Conservation (phyloP, 2,888 invertebrate genomes). For the Eulithis testata region DNA sequence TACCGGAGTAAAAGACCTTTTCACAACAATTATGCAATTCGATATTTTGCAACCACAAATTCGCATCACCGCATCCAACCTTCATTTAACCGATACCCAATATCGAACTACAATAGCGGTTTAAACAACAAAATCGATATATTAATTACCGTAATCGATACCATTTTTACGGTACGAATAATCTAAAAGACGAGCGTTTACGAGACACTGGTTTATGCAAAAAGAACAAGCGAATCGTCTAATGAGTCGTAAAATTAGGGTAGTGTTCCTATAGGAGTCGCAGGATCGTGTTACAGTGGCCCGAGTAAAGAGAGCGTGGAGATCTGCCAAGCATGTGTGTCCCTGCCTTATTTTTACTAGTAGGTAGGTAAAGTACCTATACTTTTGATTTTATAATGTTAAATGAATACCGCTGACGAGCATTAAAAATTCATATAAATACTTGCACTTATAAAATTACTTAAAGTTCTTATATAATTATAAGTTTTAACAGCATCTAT, state of each 20-base stretch:
- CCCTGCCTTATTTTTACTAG: no score
- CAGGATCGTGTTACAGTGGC: slow-evolving; percentile 65
- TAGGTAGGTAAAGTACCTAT: no score
- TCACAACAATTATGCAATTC: slow-evolving; percentile 39
- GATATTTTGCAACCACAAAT: slow-evolving; percentile 35
- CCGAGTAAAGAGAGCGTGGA: slow-evolving; percentile 46
- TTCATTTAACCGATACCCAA: slow-evolving; percentile 39
- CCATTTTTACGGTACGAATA: slow-evolving; percentile 60
- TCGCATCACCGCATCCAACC: slow-evolving; percentile 22
- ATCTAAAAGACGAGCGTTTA: slow-evolving; percentile 59
- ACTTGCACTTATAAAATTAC: no score
- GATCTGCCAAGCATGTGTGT: no score
- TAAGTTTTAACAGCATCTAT: no score
- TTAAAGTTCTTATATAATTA: no score
- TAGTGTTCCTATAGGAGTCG: slow-evolving; percentile 58
- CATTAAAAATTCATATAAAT: no score
- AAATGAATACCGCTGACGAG: no score
- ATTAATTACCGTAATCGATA: slow-evolving; percentile 67
- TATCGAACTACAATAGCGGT: slow-evolving; percentile 38
- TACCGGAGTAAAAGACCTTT: slow-evolving; percentile 21
- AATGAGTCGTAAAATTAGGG: slow-evolving; percentile 83
- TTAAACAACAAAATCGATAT: slow-evolving; percentile 43
- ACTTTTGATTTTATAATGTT: no score
- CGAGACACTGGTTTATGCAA: slow-evolving; percentile 68
- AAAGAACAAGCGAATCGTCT: slow-evolving; percentile 71